Conservation (phyloP, 2,888 invertebrate species). For the Agonopterix subpropinquella region DNA sequence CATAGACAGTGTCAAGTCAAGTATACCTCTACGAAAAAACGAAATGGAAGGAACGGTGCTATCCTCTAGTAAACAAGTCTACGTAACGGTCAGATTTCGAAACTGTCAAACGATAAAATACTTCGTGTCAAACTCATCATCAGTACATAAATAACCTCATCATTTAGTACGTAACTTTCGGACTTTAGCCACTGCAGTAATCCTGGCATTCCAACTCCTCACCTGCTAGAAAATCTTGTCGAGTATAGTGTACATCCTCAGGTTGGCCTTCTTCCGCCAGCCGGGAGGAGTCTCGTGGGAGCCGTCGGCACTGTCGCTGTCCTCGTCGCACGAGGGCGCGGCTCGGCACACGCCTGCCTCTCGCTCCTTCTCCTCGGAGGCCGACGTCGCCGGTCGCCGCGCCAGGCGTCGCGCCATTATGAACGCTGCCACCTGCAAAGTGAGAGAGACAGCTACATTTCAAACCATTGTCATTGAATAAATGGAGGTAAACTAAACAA, state of each 20-base stretch:
- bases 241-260: conserved; percentile 68
- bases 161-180: background rate
- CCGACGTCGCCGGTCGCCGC: conserved; percentile 14
- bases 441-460: background rate
- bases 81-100: too few species aligned
- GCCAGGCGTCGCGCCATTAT: conserved; percentile 38
- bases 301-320: conserved; percentile 28
- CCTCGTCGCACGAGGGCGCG: conserved; percentile 23
- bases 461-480: background rate
- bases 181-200: too few species aligned
- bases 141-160: background rate
- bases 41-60: too few species aligned
- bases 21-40: too few species aligned
- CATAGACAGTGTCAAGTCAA: too few species aligned
- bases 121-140: background rate
- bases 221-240: conserved; percentile 75
- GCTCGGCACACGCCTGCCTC: conserved; percentile 16
- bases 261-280: conserved; percentile 63
- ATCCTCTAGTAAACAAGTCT: too few species aligned
- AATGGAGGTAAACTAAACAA: too few species aligned
- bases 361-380: conserved; percentile 14
- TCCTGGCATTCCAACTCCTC: background rate
- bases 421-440: conserved; percentile 48
- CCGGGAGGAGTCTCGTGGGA: conserved; percentile 33
- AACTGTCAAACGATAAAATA: too few species aligned